A percentile compares a stretch with the other conserved stretches of the same genome.
Conservation (phyloP, 2,888 invertebrate genomes). For the Gortyna flavago region DNA sequence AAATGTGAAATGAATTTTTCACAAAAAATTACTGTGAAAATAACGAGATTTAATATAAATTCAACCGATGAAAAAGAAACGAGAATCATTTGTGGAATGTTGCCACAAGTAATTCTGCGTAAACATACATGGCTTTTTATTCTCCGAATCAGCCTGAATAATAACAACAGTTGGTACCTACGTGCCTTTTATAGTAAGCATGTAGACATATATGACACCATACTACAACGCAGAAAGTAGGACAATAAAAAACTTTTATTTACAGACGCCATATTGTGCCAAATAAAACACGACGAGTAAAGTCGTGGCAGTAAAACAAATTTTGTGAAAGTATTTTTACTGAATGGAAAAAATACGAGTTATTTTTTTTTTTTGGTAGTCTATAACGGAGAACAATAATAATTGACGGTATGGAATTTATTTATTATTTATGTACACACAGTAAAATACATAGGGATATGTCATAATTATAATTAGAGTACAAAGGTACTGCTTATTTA, state of each 20-base stretch:
- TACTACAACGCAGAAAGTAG: conserved; percentile 36
- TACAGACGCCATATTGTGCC: conserved; percentile 59
- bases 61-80: background rate
- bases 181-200: conserved; percentile 31
- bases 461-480: too few species aligned
- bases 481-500: too few species aligned
- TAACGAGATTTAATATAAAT: background rate
- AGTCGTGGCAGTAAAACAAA: conserved; percentile 57
- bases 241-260: conserved; percentile 60
- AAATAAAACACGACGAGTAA: conserved; percentile 58
- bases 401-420: conserved; percentile 1
- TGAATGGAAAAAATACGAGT: conserved; percentile 43
- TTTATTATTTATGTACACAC: too few species aligned
- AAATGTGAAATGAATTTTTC: background rate
- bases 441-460: too few species aligned
- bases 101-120: background rate
- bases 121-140: conserved; percentile 3
- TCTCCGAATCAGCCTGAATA: conserved; percentile 13
- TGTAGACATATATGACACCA: conserved; percentile 19
- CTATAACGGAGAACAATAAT: conserved; percentile 8
- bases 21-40: background rate
- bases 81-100: background rate
- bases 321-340: conserved; percentile 58
- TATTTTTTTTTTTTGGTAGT: conserved; percentile 30
- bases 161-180: conserved; percentile 12